Evolutionary conservation across 2,888 invertebrate species (phyloP).

Genomic region (Pilophorus perplexus): DNA sequence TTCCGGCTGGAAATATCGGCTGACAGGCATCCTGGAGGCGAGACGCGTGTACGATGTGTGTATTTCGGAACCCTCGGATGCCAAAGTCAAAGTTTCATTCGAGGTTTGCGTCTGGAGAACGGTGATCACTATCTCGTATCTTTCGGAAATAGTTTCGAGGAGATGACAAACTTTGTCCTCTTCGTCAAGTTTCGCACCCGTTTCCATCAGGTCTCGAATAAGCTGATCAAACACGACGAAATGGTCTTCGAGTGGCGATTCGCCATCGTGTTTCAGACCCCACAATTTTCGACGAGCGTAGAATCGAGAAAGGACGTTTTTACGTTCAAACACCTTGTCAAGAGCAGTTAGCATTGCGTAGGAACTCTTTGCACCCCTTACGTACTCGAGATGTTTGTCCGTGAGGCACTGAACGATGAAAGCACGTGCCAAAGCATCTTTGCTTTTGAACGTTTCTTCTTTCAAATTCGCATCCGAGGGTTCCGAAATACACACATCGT

Average conservation of each 20-base stretch:
- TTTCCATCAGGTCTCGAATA: constrained; percentile 27
- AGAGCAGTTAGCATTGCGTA: constrained; percentile 18
- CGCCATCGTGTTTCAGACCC: too few species aligned
- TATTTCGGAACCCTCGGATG: too few species aligned
- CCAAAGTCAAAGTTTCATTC: too few species aligned
- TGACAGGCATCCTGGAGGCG: too few species aligned
- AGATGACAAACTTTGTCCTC: constrained; percentile 37
- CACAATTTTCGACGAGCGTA: too few species aligned
- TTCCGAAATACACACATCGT: too few species aligned
- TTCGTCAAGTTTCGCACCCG: constrained; percentile 36
- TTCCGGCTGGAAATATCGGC: too few species aligned
- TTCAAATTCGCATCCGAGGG: too few species aligned
- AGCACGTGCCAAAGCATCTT: neutral
- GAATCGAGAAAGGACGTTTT: neutral
- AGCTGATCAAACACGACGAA: constrained; percentile 42
- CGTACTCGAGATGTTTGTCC: constrained; percentile 34
- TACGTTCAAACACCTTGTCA: constrained; percentile 32
- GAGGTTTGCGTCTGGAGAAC: too few species aligned
- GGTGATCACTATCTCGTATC: constrained; percentile 31
- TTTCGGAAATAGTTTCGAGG: constrained; percentile 28
- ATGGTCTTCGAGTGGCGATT: too few species aligned
- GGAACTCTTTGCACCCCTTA: constrained; percentile 1
- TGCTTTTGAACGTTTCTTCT: too few species aligned
- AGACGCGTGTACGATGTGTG: too few species aligned
- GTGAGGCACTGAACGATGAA: constrained; percentile 14